Conservation (phyloP, 1,140 invertebrate genomes). For the Danaus melanippus region DNA sequence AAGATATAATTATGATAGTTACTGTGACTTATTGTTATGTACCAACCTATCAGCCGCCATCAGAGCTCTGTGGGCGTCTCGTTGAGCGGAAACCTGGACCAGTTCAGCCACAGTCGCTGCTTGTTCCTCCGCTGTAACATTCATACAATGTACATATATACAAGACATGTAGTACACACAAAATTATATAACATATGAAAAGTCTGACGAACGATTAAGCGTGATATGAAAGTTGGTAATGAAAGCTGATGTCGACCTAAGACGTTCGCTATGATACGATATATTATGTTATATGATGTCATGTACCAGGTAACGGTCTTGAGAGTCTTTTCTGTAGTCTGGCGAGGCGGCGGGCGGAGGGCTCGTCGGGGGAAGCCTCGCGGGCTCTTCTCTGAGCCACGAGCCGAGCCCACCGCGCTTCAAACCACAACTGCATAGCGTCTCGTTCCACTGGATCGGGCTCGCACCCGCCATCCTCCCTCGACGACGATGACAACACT, state of each 20-base stretch:
- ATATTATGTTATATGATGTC: neutral
- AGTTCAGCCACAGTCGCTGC: constrained; percentile 57
- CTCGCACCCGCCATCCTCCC: too few relatives aligned
- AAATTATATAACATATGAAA: neutral
- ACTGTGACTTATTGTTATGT: too few relatives aligned
- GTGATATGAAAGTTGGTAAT: neutral
- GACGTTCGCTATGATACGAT: neutral
- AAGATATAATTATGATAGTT: too few relatives aligned
- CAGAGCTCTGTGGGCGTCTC: constrained; percentile 50
- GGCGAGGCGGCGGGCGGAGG: constrained; percentile 31
- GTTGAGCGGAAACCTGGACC: constrained; percentile 54
- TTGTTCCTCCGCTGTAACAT: constrained; percentile 52
- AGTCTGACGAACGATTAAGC: too few relatives aligned
- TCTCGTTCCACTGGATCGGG: constrained; percentile 37
- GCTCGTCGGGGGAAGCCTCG: constrained; percentile 33
- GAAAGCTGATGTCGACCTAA: neutral
- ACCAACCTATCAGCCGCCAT: constrained; percentile 47
- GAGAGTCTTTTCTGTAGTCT: constrained; percentile 45
- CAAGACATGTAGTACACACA: neutral
- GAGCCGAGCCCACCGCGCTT: constrained; percentile 52
- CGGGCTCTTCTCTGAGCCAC: constrained; percentile 43
- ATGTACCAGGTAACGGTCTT: constrained; percentile 47
- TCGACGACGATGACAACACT: too few relatives aligned
- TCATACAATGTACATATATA: neutral
- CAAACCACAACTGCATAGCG: constrained; percentile 62